Percentiles rank a stretch among this genome's conserved stretches.
These are phyloP conservation scores for Melanophora roralis DNA, from an alignment of 2,888 invertebrate species.

Conservation along the genomic window DNA sequence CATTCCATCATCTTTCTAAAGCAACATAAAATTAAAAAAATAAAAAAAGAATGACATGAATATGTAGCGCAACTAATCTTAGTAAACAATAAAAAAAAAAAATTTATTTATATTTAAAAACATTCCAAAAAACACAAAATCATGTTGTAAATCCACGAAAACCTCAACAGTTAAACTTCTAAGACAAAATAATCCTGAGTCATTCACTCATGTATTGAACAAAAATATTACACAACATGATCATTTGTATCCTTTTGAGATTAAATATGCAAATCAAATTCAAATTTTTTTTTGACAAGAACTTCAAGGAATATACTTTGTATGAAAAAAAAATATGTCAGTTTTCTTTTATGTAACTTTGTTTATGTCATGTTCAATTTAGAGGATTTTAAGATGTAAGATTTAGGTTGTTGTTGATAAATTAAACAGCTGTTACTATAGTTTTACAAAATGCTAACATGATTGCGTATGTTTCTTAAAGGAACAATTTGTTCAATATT, in stretches of 20 bases:
- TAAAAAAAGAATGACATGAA: slow-evolving; percentile 5
- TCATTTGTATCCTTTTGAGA: slow-evolving; percentile 72
- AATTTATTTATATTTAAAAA: not conserved
- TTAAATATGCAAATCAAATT: slow-evolving; percentile 74
- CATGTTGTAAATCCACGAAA: slow-evolving; percentile 10
- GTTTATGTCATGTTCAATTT: slow-evolving; percentile 40
- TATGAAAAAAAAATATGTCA: slow-evolving; percentile 52
- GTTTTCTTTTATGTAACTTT: not conserved
- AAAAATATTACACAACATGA: slow-evolving; percentile 36
- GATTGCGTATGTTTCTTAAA: not conserved
- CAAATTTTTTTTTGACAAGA: slow-evolving; percentile 17
- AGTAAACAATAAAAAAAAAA: slow-evolving; percentile 5
- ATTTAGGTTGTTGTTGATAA: not conserved
- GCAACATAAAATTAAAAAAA: too few relatives aligned
- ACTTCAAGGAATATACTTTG: slow-evolving; percentile 65
- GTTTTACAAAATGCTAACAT: not conserved
- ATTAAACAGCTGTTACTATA: slow-evolving; percentile 15
- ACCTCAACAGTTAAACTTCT: slow-evolving; percentile 26
- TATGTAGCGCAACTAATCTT: not conserved
- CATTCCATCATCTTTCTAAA: slow-evolving; percentile 34
- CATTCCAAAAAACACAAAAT: not conserved
- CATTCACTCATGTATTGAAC: not conserved
- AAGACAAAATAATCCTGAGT: too few relatives aligned
- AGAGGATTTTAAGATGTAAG: slow-evolving; percentile 12
- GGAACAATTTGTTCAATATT: not conserved